A percentile compares a stretch with the other conserved stretches of the same genome.
phyloP scores from a whole-genome alignment of 2,888 invertebrate species.

The Leptarthrus brevirostris region DNA sequence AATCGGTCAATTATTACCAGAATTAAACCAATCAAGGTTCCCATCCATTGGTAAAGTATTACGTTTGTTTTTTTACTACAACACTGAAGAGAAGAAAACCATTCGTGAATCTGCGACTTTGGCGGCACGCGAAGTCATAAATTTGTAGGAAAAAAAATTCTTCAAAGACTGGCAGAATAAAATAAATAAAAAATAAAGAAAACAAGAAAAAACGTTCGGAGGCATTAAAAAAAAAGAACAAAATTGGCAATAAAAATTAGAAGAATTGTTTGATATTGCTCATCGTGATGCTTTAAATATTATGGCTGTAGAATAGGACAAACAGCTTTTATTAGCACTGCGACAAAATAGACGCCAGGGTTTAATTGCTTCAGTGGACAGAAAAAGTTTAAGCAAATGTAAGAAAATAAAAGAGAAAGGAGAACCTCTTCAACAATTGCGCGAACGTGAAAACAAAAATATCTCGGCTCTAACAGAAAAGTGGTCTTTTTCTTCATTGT shows the following conservation, averaged over 20 bases:
- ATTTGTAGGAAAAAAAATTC: background rate
- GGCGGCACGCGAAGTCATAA: too few relatives aligned
- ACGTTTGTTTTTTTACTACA: too few relatives aligned
- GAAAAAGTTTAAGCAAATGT: conserved; percentile 7
- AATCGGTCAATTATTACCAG: too few relatives aligned
- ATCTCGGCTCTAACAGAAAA: background rate
- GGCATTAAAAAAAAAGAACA: background rate
- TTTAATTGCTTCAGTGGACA: conserved; percentile 6
- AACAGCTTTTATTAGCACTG: background rate
- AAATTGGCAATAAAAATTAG: background rate
- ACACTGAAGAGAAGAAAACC: too few relatives aligned
- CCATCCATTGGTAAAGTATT: too few relatives aligned
- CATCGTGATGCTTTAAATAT: conserved; percentile 10
- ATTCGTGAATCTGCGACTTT: too few relatives aligned
- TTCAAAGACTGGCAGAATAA: background rate
- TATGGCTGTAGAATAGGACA: background rate
- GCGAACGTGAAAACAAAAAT: background rate
- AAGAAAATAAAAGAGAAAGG: conserved; percentile 4
- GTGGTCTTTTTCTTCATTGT: conserved; percentile 1
- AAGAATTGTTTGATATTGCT: too few relatives aligned
- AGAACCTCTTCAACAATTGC: conserved; percentile 1
- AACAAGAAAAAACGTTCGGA: background rate
- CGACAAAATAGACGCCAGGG: background rate
- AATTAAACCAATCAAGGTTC: too few relatives aligned
- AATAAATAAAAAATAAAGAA: background rate